phyloP scores from a whole-genome alignment of 2,113 vertebrate genomes.

The Azemiops feae region DNA sequence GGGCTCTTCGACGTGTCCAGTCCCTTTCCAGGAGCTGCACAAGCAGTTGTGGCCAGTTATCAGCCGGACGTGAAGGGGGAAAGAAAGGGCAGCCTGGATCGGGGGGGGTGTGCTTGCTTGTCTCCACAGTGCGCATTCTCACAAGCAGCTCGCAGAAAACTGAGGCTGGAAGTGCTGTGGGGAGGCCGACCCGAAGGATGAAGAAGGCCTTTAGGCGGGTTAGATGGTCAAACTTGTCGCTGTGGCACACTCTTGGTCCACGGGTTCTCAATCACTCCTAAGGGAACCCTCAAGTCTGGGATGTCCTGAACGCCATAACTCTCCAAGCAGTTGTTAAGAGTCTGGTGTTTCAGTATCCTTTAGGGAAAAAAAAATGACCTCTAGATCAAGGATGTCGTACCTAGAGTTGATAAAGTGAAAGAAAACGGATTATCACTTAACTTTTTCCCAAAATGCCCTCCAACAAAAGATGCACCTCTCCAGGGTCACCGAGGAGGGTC shows the following conservation, averaged over 20 bases:
- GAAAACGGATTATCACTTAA: no score
- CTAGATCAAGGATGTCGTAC: no score
- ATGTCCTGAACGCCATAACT: no score
- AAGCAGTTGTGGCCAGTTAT: background rate
- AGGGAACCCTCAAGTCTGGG: background rate
- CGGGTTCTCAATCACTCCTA: background rate
- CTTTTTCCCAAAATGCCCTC: no score
- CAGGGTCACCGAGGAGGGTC: no score
- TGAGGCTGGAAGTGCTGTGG: background rate
- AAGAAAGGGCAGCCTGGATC: background rate
- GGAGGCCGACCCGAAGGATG: background rate
- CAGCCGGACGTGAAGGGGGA: background rate
- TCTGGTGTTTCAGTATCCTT: no score
- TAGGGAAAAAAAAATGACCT: no score
- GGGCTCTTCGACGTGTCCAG: background rate
- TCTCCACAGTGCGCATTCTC: no score
- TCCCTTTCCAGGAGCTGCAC: background rate
- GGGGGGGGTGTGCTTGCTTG: no score
- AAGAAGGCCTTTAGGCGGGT: background rate
- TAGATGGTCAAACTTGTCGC: background rate
- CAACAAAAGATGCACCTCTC: no score
- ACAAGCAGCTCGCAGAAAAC: background rate
- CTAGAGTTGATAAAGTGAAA: no score
- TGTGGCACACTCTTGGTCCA: background rate
- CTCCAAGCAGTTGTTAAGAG: no score